phyloP scores from a whole-genome alignment of 1,140 invertebrate species.

The Papilio machaon region DNA sequence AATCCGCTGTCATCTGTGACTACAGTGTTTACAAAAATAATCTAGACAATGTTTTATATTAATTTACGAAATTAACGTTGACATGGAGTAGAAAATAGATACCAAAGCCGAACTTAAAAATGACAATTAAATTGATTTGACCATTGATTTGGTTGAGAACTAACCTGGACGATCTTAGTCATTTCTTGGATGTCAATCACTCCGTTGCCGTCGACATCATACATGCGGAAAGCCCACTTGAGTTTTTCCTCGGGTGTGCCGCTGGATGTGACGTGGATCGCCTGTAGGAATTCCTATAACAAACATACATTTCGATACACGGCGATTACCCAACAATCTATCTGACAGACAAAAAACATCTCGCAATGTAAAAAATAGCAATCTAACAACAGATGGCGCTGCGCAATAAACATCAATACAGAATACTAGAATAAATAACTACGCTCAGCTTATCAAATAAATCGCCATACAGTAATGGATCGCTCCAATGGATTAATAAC shows the following conservation, averaged over 20 bases:
- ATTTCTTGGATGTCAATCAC: conserved; percentile 99
- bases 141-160: conserved; percentile 38
- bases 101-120: no score
- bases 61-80: no score
- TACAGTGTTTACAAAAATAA: no score
- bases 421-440: background rate
- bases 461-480: conserved; percentile 25
- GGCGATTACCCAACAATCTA: conserved; percentile 43
- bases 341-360: conserved; percentile 41
- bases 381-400: conserved; percentile 5
- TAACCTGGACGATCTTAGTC: conserved; percentile 96
- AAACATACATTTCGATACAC: conserved; percentile 64
- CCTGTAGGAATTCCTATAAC: conserved; percentile 96
- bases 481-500: conserved; percentile 20
- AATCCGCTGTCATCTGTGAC: no score
- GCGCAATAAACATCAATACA: background rate
- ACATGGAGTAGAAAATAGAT: no score
- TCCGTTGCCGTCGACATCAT: conserved; percentile 99
- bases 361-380: background rate
- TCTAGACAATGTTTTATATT: no score
- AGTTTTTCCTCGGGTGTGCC: conserved; percentile 99
- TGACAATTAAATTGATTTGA: no score
- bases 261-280: conserved; percentile 98
- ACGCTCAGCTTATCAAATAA: conserved; percentile 24
- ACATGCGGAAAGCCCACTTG: conserved; percentile 99